Base-by-base conservation (phyloP, 2,888 invertebrate genomes). In the Mesorhabditis spiculigera region DNA sequence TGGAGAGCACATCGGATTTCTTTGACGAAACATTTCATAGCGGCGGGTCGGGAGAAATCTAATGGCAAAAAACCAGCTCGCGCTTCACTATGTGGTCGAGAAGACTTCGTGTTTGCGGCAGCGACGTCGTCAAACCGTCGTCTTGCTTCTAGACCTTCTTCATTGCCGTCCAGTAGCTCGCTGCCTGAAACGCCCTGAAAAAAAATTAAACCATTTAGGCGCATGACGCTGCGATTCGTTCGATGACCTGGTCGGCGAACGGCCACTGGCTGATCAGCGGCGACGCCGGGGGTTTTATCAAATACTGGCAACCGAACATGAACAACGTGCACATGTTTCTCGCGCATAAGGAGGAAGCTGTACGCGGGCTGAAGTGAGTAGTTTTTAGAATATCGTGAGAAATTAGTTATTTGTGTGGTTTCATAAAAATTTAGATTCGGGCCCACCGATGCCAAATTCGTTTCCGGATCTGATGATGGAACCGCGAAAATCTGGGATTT, bases 251-350 rank as follows among this genome's bases (percentile, higher is more conserved):
- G 98, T 95, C 95, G 68, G 95, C 96, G 88, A 96, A 95, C 85
- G 97, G 97, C 89, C 93, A 93, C 82, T 99, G 98, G 98, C 95
- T 99, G 95, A 93, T 98, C 73, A 97, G 97, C 0, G 98, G 94
- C 42, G 98, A 99, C 89, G 96, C 97, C 42, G 76, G 75, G 50
- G 80, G 80, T 62, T 80, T 74, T 66, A 94, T 99, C 78, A 99
- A 99, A 87, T 99, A 99, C 89, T 99, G 98, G 98, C 98, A 99
- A 90, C 94, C 95, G 83, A 99, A 99, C 89, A 99, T 99, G 98
- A 99, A 99, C 90, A 98, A 98, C 89, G 98, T 99, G 71, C 97
- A 98, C 90, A 97, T 98, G 95, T 99, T 95, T 90, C 97, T 97
- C 89, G 98, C 97, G 71, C 98, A 99, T 89, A 97, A 98, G 91